Evolutionary conservation across 2,797 vertebrate species (phyloP).

Genomic region (Acanthurus leucopareius): DNA sequence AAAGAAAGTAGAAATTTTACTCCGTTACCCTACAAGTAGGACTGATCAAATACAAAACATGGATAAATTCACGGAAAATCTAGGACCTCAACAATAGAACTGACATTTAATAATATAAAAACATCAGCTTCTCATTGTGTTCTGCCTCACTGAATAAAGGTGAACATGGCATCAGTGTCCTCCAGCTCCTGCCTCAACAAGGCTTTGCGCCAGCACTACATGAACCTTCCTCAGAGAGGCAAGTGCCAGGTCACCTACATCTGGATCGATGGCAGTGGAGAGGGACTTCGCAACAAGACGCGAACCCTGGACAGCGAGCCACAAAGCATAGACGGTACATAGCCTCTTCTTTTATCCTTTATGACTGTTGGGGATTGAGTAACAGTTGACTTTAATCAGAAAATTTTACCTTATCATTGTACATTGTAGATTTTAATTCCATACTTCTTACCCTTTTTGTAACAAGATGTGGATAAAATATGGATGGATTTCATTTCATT

Average conservation of each 20-base stretch:
- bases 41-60: not conserved
- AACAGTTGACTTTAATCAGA: not conserved
- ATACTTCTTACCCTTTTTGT: not conserved
- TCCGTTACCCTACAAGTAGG: too few species aligned
- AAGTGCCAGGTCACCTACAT: slow-evolving; percentile 90
- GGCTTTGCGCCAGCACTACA: slow-evolving; percentile 86
- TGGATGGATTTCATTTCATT: not conserved
- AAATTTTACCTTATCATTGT: too few species aligned
- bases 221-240: slow-evolving; percentile 86
- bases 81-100: not conserved
- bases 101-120: not conserved
- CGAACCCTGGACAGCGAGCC: slow-evolving; percentile 88
- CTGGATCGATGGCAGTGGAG: slow-evolving; percentile 92
- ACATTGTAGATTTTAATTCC: not conserved
- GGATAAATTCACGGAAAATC: not conserved
- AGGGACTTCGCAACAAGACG: slow-evolving; percentile 89
- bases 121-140: not conserved
- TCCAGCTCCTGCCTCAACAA: slow-evolving; percentile 90
- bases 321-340: slow-evolving; percentile 83
- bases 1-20: not conserved
- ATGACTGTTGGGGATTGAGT: too few species aligned
- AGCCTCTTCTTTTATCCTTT: not conserved
- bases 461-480: not conserved
- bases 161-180: slow-evolving; percentile 82
- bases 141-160: slow-evolving; percentile 33